Evolutionary conservation across 2,888 invertebrate species (phyloP).

Genomic region (Acronicta alni): DNA sequence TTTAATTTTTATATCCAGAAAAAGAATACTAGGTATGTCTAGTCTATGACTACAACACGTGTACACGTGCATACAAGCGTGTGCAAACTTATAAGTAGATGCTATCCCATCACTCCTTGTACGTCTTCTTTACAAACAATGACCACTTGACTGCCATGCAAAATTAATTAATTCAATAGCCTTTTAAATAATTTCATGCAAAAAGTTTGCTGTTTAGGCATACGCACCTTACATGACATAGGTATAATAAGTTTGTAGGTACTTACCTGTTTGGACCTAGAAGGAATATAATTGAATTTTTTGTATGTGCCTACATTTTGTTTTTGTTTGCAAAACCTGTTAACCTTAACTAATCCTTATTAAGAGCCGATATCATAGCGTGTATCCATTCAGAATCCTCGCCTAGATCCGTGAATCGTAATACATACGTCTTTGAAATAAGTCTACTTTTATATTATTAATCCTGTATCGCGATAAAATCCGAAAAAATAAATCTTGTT

Average conservation of each 20-base stretch:
- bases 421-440: too few relatives aligned
- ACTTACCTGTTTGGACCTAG: slow-evolving; percentile 10
- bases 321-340: slow-evolving; percentile 21
- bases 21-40: not conserved
- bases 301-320: slow-evolving; percentile 15
- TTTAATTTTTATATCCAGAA: not conserved
- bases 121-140: slow-evolving; percentile 11
- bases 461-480: too few relatives aligned
- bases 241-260: slow-evolving; percentile 4
- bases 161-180: slow-evolving; percentile 1
- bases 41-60: slow-evolving; percentile 8
- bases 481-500: too few relatives aligned
- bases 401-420: too few relatives aligned
- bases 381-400: not conserved
- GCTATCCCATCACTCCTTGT: slow-evolving; percentile 15
- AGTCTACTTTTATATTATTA: too few relatives aligned
- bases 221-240: slow-evolving; percentile 15
- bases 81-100: slow-evolving; percentile 17
- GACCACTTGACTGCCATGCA: not conserved
- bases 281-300: slow-evolving; percentile 22
- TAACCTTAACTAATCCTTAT: slow-evolving; percentile 20
- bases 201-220: slow-evolving; percentile 15
- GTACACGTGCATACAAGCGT: slow-evolving; percentile 11
- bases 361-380: not conserved
- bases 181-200: slow-evolving; percentile 1